Conservation (phyloP, 2,888 invertebrate species). For the Heliconius erato region DNA sequence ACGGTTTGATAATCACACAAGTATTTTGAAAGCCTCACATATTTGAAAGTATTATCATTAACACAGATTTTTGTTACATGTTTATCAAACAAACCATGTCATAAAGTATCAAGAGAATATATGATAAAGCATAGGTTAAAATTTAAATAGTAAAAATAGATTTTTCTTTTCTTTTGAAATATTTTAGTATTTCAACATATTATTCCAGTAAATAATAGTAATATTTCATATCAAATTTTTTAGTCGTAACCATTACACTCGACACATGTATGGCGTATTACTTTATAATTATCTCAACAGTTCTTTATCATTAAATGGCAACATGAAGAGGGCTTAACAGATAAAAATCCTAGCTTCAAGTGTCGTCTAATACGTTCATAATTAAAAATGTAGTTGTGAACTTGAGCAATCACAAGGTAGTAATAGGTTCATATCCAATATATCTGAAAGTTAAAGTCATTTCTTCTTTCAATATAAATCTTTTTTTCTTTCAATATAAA, state of each 20-base stretch:
- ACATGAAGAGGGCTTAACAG: neutral
- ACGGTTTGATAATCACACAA: too few species aligned
- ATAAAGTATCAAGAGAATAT: neutral
- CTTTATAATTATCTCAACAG: conserved; percentile 12
- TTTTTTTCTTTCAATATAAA: too few species aligned
- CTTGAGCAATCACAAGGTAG: too few species aligned
- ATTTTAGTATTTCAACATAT: neutral
- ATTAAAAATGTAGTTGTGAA: neutral
- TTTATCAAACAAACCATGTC: neutral
- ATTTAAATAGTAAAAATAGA: neutral
- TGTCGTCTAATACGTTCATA: neutral
- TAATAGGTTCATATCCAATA: too few species aligned
- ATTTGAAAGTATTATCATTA: neutral
- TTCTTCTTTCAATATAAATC: too few species aligned
- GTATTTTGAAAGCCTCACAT: neutral
- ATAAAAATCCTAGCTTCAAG: neutral
- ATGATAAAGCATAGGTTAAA: neutral
- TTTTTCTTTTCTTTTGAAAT: neutral
- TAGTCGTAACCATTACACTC: neutral
- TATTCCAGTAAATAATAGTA: neutral
- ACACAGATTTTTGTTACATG: neutral
- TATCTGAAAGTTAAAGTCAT: too few species aligned
- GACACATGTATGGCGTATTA: neutral
- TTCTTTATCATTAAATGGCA: neutral
- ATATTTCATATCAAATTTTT: neutral